Evolutionary conservation across 2,888 invertebrate species (phyloP).

Genomic region (Argyresthia goedartella): DNA sequence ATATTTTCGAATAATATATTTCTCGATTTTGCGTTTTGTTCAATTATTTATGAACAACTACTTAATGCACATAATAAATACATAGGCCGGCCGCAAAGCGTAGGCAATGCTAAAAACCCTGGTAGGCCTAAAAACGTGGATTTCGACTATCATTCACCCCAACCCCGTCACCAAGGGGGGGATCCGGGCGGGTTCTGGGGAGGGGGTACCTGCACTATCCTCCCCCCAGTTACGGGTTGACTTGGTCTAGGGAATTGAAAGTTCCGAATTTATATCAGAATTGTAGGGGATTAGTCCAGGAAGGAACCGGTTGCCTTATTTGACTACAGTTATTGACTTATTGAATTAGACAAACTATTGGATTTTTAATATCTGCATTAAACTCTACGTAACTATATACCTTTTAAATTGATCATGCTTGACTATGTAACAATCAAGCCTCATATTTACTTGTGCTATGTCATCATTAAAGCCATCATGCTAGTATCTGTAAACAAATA

Average conservation of each 20-base stretch:
- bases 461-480: too few species aligned
- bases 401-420: too few species aligned
- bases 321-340: too few species aligned
- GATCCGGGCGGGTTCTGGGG: conserved; percentile 14
- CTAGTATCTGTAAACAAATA: too few species aligned
- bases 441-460: too few species aligned
- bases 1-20: too few species aligned
- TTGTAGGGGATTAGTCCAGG: background rate
- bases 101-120: conserved; percentile 50
- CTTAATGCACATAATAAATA: conserved; percentile 2
- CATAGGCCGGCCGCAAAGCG: conserved; percentile 28
- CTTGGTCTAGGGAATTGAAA: conserved; percentile 2
- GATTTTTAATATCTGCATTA: too few species aligned
- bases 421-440: too few species aligned
- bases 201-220: conserved; percentile 41
- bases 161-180: conserved; percentile 14
- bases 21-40: background rate
- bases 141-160: conserved; percentile 40
- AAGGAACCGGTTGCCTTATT: background rate
- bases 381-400: too few species aligned
- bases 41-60: background rate
- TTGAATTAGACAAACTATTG: too few species aligned
- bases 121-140: conserved; percentile 64
- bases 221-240: conserved; percentile 17
- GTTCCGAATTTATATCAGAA: background rate